A percentile compares a stretch with the other conserved stretches of the same genome.
Conservation (phyloP, 2,113 vertebrate genomes). For the Sorex araneus region DNA sequence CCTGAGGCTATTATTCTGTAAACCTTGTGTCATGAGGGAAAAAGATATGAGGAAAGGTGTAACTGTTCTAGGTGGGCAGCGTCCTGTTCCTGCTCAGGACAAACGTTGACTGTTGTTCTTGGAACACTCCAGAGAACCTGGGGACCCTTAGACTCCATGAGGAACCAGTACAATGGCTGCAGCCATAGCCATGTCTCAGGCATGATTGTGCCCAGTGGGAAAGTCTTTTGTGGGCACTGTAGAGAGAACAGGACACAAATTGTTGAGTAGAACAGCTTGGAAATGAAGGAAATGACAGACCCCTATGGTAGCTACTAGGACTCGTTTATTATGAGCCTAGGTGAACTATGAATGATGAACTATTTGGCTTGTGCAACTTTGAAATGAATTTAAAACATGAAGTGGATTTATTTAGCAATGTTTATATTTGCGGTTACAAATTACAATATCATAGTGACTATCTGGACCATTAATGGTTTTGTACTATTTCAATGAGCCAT, state of each 20-base stretch:
- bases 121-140: background rate
- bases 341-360: background rate
- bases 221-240: background rate
- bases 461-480: no score
- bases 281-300: constrained; percentile 33
- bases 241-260: background rate
- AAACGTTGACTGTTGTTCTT: background rate
- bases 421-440: constrained; percentile 1
- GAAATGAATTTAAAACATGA: constrained; percentile 22
- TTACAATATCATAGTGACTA: background rate
- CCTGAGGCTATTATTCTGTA: background rate
- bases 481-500: background rate
- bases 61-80: background rate
- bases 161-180: background rate
- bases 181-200: rapidly evolving
- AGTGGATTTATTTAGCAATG: background rate
- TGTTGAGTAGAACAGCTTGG: background rate
- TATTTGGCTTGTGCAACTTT: constrained; percentile 4
- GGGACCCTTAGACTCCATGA: background rate
- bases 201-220: background rate
- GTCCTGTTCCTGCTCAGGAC: background rate
- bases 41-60: background rate
- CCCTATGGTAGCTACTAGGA: no score
- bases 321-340: background rate
- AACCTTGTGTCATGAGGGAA: background rate